Evolutionary conservation across 2,797 vertebrate genomes (phyloP).

Genomic region (Acanthornis magna): DNA sequence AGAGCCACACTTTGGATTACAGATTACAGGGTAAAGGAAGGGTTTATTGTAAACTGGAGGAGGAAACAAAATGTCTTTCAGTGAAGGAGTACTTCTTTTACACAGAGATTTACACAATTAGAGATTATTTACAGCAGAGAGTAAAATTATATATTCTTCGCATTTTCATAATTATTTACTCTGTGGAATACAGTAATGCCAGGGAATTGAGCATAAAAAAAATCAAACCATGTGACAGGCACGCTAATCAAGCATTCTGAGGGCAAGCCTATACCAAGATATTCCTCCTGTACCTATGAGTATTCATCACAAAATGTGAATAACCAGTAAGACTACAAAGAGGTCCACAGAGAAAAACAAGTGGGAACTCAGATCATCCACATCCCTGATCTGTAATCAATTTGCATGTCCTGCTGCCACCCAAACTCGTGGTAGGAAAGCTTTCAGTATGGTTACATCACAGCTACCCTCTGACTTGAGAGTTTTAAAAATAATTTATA

Average conservation of each 20-base stretch:
- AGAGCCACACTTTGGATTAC: background rate
- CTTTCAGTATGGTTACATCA: background rate
- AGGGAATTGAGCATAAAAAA: background rate
- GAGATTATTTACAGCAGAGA: background rate
- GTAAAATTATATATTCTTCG: background rate
- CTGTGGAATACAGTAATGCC: background rate
- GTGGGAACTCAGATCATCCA: background rate
- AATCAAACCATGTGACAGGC: background rate
- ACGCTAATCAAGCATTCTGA: background rate
- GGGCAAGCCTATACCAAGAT: background rate
- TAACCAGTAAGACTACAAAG: background rate
- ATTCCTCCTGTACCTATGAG: background rate
- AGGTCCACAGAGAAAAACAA: background rate
- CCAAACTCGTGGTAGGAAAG: background rate
- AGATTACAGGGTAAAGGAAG: background rate
- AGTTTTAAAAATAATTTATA: background rate
- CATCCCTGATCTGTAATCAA: background rate
- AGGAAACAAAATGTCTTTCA: background rate
- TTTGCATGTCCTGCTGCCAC: background rate
- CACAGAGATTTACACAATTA: background rate
- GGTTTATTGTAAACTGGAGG: background rate
- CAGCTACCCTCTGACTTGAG: background rate
- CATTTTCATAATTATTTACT: background rate
- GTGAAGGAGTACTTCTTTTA: background rate
- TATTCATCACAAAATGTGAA: background rate